These are phyloP conservation scores for Clarias magur DNA, from an alignment of 2,113 vertebrate species.

Conservation along the genomic window DNA sequence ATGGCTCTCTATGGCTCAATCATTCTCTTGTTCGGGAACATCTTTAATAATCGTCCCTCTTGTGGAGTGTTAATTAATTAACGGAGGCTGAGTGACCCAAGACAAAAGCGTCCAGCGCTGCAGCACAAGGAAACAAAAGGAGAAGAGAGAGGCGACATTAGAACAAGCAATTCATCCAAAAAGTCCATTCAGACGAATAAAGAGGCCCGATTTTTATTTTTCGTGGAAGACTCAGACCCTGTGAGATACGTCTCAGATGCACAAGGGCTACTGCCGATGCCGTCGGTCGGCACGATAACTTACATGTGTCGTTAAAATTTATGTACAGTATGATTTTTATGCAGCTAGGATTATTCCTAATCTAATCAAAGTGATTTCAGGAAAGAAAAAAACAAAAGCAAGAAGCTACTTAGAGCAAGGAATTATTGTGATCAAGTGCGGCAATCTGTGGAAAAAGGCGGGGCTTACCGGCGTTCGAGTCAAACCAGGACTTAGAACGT, in stretches of 20 bases:
- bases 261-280: not conserved
- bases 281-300: not conserved
- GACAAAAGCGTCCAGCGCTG: slow-evolving; percentile 38
- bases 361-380: not conserved
- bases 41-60: slow-evolving; percentile 54
- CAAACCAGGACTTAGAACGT: no score
- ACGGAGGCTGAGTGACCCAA: slow-evolving; percentile 51
- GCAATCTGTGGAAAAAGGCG: not conserved
- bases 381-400: not conserved
- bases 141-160: slow-evolving; percentile 21
- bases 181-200: slow-evolving; percentile 24
- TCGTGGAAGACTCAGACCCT: not conserved
- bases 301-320: not conserved
- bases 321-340: not conserved
- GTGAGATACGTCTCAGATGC: not conserved
- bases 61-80: slow-evolving; percentile 55
- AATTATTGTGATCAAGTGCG: not conserved
- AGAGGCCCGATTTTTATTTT: not conserved
- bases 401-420: not conserved
- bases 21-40: slow-evolving; percentile 48
- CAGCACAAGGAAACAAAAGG: slow-evolving; percentile 30
- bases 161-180: slow-evolving; percentile 33
- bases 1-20: slow-evolving; percentile 45
- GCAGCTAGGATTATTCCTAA: not conserved
- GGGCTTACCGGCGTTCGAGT: not conserved